Base-by-base conservation (phyloP, 2,888 invertebrate species). In the Sphinx pinastri region DNA sequence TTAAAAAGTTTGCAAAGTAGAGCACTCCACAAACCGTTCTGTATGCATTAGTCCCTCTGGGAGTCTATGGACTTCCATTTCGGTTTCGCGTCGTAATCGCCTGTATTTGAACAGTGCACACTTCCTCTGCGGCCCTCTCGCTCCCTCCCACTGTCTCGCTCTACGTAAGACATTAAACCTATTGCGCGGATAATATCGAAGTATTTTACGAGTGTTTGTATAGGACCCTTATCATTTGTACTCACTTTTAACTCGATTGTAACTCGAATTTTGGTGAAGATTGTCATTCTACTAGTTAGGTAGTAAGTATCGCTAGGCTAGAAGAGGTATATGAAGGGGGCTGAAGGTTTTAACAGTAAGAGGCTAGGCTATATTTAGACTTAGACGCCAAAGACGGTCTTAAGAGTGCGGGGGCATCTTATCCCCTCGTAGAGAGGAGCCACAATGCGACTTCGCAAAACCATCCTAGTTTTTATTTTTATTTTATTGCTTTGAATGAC, bases 141-240 rank as follows among this genome's bases (percentile, higher is more conserved):
- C 75, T 79, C 76, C 70, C 75, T 80, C 77, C 76, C 71, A 75
- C 74, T 74, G 74, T 70, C 79, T 81, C 75, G 73, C 77, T 76
- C 80, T 83, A 81, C 82, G 82, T 85, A 85, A 86, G 84, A 85
- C 88, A 88, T 89, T 88, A 89, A 88, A 89, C 84, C 84, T 88
- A 89, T 88, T 89, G 87, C 84, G 75, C 81, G 85, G 84, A 88
- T 89, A 85, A 85, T 86, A 88, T 85, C 81, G 82, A 75, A 79
- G 84, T 85, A 85, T 86, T 86, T 85, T 84, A 85, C 82, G 86
- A 86, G 80, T 86, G 83, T 87, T 89, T 87, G 82, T 84, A 75
- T 77, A 79, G 75, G 12, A 19, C 58, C 68, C 71, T 68, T 84
- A 88, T 86, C 76, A 77, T 73, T 77, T 75, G 74, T 73, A 75